Evolutionary conservation across 2,888 invertebrate genomes (phyloP).

Genomic region (Callyntrura guangdongensis): DNA sequence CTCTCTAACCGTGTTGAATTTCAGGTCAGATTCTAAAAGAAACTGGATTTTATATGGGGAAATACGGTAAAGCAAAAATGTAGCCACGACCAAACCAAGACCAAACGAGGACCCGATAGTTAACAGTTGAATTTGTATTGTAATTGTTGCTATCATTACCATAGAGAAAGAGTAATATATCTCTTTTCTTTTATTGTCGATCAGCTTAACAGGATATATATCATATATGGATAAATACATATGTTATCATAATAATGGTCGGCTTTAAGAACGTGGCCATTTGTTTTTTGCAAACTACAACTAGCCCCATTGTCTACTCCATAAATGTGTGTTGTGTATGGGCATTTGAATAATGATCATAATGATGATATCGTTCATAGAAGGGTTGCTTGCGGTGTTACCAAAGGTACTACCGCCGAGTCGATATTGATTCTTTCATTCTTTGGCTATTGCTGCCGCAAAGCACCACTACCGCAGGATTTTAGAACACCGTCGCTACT

Average conservation of each 20-base stretch:
- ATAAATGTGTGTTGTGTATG: neutral
- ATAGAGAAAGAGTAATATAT: neutral
- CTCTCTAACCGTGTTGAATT: too few species aligned
- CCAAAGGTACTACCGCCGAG: too few species aligned
- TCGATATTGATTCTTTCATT: neutral
- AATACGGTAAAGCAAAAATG: too few species aligned
- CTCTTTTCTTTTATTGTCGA: neutral
- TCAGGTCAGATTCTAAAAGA: too few species aligned
- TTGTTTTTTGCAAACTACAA: conserved; percentile 57
- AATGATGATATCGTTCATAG: neutral
- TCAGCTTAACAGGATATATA: conserved; percentile 37
- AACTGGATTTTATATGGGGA: too few species aligned
- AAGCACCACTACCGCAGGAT: too few species aligned
- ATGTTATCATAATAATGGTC: neutral
- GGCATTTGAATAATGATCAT: conserved; percentile 34
- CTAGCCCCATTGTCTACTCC: neutral
- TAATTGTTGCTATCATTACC: neutral
- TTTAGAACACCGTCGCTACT: too few species aligned
- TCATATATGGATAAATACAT: neutral
- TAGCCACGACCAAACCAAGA: too few species aligned
- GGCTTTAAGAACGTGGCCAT: conserved; percentile 49
- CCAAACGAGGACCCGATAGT: too few species aligned
- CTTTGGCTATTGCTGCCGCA: too few species aligned
- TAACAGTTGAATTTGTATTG: neutral
- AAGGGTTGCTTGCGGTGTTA: neutral